A percentile compares a stretch with the other conserved stretches of the same genome.
phyloP scores from a whole-genome alignment of 2,888 invertebrate species.

The Copidosoma aretas region DNA sequence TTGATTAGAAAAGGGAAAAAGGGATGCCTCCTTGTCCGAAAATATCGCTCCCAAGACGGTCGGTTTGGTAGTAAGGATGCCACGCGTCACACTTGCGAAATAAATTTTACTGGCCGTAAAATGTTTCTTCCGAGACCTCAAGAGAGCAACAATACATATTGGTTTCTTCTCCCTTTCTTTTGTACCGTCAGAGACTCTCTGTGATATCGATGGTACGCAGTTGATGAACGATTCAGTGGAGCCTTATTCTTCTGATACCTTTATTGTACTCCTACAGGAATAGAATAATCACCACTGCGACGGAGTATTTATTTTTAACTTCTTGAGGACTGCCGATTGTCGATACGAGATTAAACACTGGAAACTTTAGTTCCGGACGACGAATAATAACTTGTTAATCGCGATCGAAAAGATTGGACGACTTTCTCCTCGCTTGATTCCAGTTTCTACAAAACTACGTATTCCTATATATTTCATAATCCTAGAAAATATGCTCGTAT shows the following conservation, averaged over 20 bases:
- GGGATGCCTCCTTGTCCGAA: not conserved
- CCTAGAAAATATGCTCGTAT: not conserved
- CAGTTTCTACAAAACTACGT: no score
- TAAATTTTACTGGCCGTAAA: conserved; percentile 30
- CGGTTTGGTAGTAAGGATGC: not conserved
- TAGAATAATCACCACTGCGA: no score
- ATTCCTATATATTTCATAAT: no score
- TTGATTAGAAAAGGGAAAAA: conserved; percentile 1
- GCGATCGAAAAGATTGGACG: no score
- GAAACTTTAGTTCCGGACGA: no score
- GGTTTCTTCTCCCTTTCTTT: not conserved
- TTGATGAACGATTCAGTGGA: conserved; percentile 2
- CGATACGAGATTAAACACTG: no score
- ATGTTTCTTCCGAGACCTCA: conserved; percentile 12
- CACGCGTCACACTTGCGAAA: conserved; percentile 16
- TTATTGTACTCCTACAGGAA: no score
- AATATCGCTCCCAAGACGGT: conserved; percentile 25
- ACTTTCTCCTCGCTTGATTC: no score
- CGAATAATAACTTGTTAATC: no score
- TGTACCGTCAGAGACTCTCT: not conserved
- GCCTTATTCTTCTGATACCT: not conserved
- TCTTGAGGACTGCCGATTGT: no score
- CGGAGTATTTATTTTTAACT: no score
- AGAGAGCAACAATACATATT: not conserved
- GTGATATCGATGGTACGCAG: not conserved